These are phyloP conservation scores for Monoplex corrugatus DNA, from an alignment of 2,888 invertebrate species.

Conservation along the genomic window DNA sequence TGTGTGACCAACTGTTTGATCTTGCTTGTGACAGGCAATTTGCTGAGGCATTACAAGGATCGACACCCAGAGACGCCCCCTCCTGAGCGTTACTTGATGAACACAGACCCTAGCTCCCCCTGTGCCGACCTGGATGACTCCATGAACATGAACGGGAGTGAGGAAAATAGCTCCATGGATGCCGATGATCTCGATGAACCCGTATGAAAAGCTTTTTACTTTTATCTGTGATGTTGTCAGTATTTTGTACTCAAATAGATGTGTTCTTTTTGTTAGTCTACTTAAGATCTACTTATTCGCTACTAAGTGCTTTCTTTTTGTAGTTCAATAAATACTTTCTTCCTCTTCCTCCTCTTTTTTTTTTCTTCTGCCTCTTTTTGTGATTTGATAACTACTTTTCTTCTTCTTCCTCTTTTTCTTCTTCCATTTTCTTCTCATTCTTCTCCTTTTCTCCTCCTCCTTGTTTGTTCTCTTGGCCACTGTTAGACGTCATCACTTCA, in stretches of 20 bases:
- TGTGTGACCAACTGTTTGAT: too few relatives aligned
- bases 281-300: too few relatives aligned
- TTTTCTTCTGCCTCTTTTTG: too few relatives aligned
- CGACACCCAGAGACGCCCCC: constrained; percentile 85
- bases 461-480: too few relatives aligned
- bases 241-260: neutral
- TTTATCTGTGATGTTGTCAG: neutral
- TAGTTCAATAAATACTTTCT: neutral
- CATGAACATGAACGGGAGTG: constrained; percentile 13
- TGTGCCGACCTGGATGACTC: constrained; percentile 61
- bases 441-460: too few relatives aligned
- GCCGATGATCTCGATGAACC: neutral
- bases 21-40: constrained; percentile 86
- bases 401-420: too few relatives aligned
- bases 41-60: constrained; percentile 89
- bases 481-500: too few relatives aligned
- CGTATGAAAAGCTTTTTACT: neutral
- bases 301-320: neutral
- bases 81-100: constrained; percentile 52
- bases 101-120: constrained; percentile 53
- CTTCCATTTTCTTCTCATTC: neutral
- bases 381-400: too few relatives aligned
- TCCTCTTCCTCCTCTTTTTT: too few relatives aligned
- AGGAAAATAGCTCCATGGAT: constrained; percentile 1
- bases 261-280: neutral